A percentile compares a stretch with the other conserved stretches of the same genome.
These are phyloP conservation scores for Pseudoips prasinana DNA, from an alignment of 2,888 invertebrate species.

Conservation along the genomic window DNA sequence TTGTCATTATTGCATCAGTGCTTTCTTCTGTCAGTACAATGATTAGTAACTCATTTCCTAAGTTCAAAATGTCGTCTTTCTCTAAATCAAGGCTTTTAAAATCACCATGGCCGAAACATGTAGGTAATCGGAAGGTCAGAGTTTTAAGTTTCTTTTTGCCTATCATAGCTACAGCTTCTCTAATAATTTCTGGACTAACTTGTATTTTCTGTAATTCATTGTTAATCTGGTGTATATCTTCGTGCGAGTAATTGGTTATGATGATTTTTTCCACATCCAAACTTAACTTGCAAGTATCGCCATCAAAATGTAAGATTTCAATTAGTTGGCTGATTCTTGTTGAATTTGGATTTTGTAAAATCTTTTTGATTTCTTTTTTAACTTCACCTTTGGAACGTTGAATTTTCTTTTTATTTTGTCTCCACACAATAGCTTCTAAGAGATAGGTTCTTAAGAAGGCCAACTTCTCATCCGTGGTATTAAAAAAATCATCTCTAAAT, in stretches of 20 bases:
- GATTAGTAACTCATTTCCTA: background rate
- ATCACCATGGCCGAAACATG: background rate
- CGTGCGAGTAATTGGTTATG: background rate
- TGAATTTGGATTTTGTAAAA: constrained; percentile 26
- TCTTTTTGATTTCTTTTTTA: constrained; percentile 13
- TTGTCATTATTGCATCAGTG: background rate
- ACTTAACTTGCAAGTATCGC: constrained; percentile 18
- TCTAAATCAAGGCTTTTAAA: background rate
- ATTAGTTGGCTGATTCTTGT: constrained; percentile 32
- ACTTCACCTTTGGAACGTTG: constrained; percentile 20
- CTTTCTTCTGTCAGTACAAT: background rate
- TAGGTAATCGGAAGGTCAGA: background rate
- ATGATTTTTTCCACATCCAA: constrained; percentile 16
- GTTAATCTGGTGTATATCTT: background rate
- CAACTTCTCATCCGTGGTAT: constrained; percentile 24
- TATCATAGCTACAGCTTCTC: background rate
- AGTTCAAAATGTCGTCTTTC: background rate
- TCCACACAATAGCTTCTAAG: constrained; percentile 27
- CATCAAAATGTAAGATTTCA: constrained; percentile 25
- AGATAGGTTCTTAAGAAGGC: constrained; percentile 29
- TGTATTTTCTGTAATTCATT: background rate
- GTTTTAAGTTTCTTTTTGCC: background rate
- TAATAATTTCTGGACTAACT: background rate
- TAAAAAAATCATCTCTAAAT: constrained; percentile 38
- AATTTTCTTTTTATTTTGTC: constrained; percentile 25